phyloP scores from a whole-genome alignment of 2,797 vertebrate genomes.

The Siniperca scherzeri region DNA sequence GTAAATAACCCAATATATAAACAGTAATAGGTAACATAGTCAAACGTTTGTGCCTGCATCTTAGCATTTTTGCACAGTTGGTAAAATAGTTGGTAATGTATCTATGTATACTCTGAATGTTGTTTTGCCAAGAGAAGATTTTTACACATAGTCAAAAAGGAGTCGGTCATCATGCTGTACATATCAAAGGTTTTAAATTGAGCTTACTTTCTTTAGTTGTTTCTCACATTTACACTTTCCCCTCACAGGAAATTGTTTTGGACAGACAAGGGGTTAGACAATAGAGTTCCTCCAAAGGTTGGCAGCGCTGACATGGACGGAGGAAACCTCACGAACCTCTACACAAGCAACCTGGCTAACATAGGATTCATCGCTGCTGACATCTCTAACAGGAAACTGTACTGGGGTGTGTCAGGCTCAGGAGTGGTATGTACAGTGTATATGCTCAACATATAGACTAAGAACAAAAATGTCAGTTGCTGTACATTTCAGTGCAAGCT shows the following conservation, averaged over 20 bases:
- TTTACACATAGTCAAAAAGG: background rate
- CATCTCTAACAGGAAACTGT: constrained; percentile 78
- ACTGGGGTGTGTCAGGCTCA: constrained; percentile 80
- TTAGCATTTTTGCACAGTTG: background rate
- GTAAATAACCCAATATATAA: background rate
- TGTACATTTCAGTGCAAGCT: background rate
- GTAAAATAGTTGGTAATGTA: background rate
- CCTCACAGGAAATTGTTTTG: constrained; percentile 82
- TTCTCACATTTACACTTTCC: constrained; percentile 13
- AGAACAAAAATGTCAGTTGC: background rate
- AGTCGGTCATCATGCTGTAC: no score
- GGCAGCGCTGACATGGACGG: constrained; percentile 85
- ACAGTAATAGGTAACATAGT: background rate
- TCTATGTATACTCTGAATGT: background rate
- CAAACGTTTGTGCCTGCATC: background rate
- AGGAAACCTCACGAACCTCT: constrained; percentile 79
- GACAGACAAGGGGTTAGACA: constrained; percentile 83
- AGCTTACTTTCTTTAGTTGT: background rate
- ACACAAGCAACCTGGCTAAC: constrained; percentile 73
- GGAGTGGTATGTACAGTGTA: constrained; percentile 75
- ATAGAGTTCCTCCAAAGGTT: constrained; percentile 83
- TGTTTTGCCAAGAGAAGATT: background rate
- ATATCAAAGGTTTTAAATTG: no score
- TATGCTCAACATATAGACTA: background rate
- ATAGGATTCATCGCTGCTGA: constrained; percentile 81